Evolutionary conservation across 2,888 invertebrate genomes (phyloP), one percentile per base, ranked within the genome.

Genomic region (Leuctra nigra): DNA sequence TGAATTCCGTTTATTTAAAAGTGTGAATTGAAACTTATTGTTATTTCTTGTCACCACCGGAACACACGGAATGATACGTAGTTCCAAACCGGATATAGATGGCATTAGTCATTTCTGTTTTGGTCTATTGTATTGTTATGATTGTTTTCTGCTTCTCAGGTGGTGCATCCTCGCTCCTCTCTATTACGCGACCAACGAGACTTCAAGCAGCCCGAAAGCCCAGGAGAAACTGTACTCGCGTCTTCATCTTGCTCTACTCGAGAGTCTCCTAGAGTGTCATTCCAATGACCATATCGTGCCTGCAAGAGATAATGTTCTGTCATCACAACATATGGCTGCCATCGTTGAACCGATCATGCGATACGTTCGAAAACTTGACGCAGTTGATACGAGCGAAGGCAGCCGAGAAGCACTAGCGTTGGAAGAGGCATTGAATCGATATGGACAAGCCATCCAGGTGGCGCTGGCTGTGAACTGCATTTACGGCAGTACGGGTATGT

Each of bases 361-460:
- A 48, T 63, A 53, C 56, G 46, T 33, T 29, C 57, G 59, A 47
- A 38, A 54, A 18, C 47, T 57, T 20, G n/a, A 56, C 22, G n/a
- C n/a, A n/a, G n/a, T n/a, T n/a, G n/a, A n/a, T n/a, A n/a, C n/a
- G n/a, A n/a, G n/a, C n/a, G 29, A 46, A n/a, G 76, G 60, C 74
- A 11, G 68, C 64, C 22, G 76, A 80, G 64, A 64, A 68, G 0
- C 66, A 62, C 53, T 63, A 61, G 44, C 65, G 65, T 71, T 78
- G 20, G 79, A 85, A 71, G 75, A 81, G 50, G 77, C 81, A 50
- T 72, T 92, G 59, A 90, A 92, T 69, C 77, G 92, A 65, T 80
- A 89, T 63, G 88, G 89, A 0, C 93, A 93, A 69, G 83, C 89
- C 0, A 78, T 91, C 1, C 91, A 92, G 70, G 84, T 92, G 13